These are phyloP conservation scores for Drosophila pandora DNA, from an alignment of 1,140 invertebrate genomes.

Conservation along the genomic window DNA sequence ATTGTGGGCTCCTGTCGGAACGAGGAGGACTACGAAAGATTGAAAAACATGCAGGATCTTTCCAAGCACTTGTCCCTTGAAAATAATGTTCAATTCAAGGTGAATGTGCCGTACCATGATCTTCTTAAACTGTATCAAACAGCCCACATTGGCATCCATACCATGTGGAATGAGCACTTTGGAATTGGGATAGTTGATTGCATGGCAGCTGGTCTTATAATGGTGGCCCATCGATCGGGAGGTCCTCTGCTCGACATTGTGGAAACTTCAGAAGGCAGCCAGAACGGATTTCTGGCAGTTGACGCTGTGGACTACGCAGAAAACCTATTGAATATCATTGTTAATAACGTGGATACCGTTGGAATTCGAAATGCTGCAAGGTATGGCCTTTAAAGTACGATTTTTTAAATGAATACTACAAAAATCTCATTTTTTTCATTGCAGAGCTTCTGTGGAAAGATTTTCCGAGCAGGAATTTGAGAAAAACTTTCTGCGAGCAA, in stretches of 20 bases:
- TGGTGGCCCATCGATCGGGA: constrained; percentile 93
- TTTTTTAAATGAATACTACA: not conserved
- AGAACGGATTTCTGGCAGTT: constrained; percentile 92
- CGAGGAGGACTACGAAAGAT: constrained; percentile 91
- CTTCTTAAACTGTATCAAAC: constrained; percentile 90
- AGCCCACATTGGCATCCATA: constrained; percentile 94
- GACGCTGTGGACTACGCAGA: constrained; percentile 92
- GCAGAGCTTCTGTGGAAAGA: constrained; percentile 90
- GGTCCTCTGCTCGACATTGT: constrained; percentile 98
- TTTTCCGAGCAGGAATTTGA: constrained; percentile 91
- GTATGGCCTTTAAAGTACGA: constrained; percentile 71
- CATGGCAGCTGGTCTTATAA: constrained; percentile 98
- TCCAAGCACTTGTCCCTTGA: constrained; percentile 92
- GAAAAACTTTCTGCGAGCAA: constrained; percentile 88
- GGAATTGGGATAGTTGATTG: constrained; percentile 98
- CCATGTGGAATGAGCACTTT: constrained; percentile 99
- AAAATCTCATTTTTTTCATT: constrained; percentile 29
- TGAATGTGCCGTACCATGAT: constrained; percentile 93
- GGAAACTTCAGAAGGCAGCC: constrained; percentile 88
- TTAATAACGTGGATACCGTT: constrained; percentile 86
- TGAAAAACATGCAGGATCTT: constrained; percentile 93
- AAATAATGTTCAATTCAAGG: constrained; percentile 94
- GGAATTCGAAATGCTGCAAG: constrained; percentile 90
- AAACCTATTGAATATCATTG: constrained; percentile 90
- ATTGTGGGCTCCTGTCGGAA: constrained; percentile 97